phyloP scores from a whole-genome alignment of 2,888 invertebrate genomes.

The Dinocampus coccinellae region DNA sequence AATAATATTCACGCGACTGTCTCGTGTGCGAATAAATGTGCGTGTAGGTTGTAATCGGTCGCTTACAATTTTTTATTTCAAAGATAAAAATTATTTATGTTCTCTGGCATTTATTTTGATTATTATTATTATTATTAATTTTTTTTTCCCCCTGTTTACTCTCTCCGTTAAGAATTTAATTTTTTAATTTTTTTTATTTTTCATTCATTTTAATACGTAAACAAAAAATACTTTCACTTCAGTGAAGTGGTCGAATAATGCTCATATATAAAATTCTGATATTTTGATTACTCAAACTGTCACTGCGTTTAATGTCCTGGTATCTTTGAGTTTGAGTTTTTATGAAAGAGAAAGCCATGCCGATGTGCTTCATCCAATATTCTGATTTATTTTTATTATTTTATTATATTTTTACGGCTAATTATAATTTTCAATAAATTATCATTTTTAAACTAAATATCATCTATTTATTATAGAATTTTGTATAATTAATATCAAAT shows the following conservation, averaged over 20 bases:
- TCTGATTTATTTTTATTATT: not conserved
- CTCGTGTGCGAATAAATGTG: conserved; percentile 47
- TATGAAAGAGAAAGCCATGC: not conserved
- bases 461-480: not conserved
- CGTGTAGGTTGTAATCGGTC: conserved; percentile 42
- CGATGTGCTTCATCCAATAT: not conserved
- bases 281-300: not conserved
- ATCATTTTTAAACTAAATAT: too few relatives aligned
- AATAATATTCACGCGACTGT: conserved; percentile 31
- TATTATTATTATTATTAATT: not conserved
- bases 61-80: conserved; percentile 17
- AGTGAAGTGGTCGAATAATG: conserved; percentile 23
- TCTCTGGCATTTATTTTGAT: not conserved
- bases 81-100: not conserved
- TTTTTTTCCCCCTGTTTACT: too few relatives aligned
- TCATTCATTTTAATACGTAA: not conserved
- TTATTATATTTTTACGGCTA: not conserved
- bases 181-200: too few relatives aligned
- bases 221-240: not conserved
- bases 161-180: too few relatives aligned
- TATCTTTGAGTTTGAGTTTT: not conserved
- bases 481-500: too few relatives aligned
- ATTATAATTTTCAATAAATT: conserved; percentile 9
- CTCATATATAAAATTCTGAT: conserved; percentile 10
- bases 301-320: conserved; percentile 8